phyloP scores from a whole-genome alignment of 2,113 vertebrate species.

The Seriola quinqueradiata region DNA sequence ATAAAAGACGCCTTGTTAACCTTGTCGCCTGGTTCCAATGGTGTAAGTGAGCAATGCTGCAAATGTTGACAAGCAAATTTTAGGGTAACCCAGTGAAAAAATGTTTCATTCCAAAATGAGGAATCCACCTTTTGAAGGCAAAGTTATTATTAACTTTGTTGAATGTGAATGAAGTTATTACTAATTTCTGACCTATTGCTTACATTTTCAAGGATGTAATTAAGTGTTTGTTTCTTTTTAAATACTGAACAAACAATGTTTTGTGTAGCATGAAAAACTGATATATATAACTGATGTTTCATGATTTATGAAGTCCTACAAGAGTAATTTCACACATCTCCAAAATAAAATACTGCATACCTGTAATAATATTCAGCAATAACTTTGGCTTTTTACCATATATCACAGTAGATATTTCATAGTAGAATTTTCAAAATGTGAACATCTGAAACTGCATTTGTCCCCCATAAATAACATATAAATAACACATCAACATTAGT shows the following conservation, averaged over 20 bases:
- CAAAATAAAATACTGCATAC: not conserved
- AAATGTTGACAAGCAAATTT: slow-evolving; percentile 9
- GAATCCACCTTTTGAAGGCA: not conserved
- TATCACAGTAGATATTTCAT: not conserved
- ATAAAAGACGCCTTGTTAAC: slow-evolving; percentile 5
- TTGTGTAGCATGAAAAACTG: too few relatives aligned
- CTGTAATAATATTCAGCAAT: not conserved
- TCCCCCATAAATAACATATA: not conserved
- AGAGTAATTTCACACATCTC: not conserved
- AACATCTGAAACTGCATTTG: not conserved
- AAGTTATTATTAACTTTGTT: not conserved
- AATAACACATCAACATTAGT: not conserved
- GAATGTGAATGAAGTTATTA: not conserved
- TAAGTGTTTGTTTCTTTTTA: not conserved
- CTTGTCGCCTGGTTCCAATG: not conserved
- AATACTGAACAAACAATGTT: not conserved
- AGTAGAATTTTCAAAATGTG: not conserved
- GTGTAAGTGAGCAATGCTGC: slow-evolving; percentile 11
- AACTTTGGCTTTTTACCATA: not conserved
- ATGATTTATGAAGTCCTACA: too few relatives aligned
- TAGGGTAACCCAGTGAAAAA: not conserved
- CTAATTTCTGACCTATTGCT: not conserved
- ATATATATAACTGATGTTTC: too few relatives aligned
- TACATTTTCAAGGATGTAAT: not conserved
- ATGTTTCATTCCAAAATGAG: slow-evolving; percentile 3